phyloP scores from a whole-genome alignment of 2,113 vertebrate species.

The Hypocryptadius cinnamomeus region DNA sequence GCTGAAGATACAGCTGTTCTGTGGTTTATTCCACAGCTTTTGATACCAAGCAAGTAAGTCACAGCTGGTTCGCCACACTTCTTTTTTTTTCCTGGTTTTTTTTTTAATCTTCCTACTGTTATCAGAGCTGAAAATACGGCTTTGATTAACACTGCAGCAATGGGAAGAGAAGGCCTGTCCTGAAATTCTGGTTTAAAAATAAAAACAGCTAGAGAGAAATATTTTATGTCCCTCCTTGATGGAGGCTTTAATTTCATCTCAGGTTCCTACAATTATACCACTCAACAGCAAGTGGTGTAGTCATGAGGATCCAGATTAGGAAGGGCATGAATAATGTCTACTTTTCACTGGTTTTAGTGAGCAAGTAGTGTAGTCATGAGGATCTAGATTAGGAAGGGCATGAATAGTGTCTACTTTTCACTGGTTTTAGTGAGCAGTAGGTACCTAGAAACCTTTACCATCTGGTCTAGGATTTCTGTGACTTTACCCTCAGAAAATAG shows the following conservation, averaged over 20 bases:
- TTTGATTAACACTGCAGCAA: background rate
- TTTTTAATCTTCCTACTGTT: background rate
- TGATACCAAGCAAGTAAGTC: background rate
- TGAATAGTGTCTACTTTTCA: background rate
- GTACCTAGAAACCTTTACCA: background rate
- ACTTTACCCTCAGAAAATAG: background rate
- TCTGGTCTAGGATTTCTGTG: background rate
- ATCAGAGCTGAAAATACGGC: background rate
- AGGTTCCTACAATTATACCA: background rate
- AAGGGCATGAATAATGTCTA: background rate
- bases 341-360: background rate
- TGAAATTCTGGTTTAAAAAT: background rate
- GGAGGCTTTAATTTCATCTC: constrained; percentile 22
- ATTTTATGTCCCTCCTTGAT: background rate
- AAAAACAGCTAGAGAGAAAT: background rate
- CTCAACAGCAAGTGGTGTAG: background rate
- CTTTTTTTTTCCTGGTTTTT: background rate
- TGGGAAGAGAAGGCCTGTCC: background rate
- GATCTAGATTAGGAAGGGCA: background rate
- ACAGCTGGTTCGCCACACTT: background rate
- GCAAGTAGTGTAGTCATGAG: background rate
- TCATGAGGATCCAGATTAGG: background rate
- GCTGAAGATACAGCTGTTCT: background rate
- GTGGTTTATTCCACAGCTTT: background rate
- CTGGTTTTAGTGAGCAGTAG: background rate